A percentile compares a stretch with the other conserved stretches of the same genome.
phyloP scores from a whole-genome alignment of 2,113 vertebrate genomes.

The Ailurus styani region DNA sequence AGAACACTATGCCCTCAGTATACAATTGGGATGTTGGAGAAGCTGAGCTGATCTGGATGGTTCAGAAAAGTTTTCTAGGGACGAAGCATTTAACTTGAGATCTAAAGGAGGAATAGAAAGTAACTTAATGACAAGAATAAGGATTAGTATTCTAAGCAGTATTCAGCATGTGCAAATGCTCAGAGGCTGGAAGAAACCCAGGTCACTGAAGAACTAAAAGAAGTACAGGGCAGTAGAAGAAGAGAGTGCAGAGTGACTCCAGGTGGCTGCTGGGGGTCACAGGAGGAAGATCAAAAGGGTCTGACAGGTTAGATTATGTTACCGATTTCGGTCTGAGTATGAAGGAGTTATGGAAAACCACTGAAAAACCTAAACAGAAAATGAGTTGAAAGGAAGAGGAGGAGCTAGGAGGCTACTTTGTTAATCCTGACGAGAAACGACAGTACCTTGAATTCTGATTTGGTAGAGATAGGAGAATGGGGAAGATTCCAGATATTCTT shows the following conservation, averaged over 20 bases:
- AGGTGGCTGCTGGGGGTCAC: rapidly evolving
- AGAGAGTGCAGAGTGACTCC: background rate
- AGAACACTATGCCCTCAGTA: background rate
- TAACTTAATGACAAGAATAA: background rate
- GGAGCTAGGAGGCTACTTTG: background rate
- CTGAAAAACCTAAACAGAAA: background rate
- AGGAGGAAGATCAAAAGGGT: background rate
- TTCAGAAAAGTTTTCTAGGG: background rate
- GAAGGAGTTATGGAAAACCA: background rate
- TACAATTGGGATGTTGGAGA: background rate
- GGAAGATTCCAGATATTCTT: background rate
- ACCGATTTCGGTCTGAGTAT: background rate
- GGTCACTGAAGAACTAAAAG: background rate
- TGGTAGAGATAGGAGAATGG: background rate
- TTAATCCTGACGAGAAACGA: background rate
- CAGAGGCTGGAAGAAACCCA: background rate
- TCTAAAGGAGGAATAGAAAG: background rate
- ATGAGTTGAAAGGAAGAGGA: background rate
- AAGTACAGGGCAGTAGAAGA: background rate
- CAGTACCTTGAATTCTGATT: background rate
- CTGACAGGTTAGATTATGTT: background rate
- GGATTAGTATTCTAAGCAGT: background rate
- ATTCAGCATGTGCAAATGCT: background rate
- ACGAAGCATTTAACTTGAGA: background rate
- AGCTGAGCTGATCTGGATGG: background rate